Evolutionary conservation across 2,113 vertebrate genomes (phyloP).

Genomic region (Cyrtonyx montezumae): DNA sequence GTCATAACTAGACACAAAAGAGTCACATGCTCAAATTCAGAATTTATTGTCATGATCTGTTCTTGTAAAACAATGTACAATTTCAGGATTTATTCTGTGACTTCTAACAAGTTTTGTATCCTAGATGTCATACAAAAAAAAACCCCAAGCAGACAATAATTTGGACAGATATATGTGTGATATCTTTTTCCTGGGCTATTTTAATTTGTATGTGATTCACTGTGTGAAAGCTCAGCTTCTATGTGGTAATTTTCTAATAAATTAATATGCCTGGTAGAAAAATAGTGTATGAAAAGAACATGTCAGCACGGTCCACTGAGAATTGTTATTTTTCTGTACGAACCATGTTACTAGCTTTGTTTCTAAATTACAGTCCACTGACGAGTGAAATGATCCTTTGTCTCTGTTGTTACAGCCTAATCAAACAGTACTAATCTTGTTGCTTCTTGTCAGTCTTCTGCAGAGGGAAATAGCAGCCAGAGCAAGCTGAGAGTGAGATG

Average conservation of each 20-base stretch:
- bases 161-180: background rate
- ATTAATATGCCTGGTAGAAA: background rate
- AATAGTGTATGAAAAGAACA: background rate
- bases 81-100: background rate
- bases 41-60: background rate
- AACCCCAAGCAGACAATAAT: background rate
- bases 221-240: background rate
- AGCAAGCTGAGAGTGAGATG: background rate
- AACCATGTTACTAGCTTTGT: background rate
- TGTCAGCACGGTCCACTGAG: background rate
- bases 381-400: background rate
- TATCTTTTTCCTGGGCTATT: background rate
- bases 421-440: background rate
- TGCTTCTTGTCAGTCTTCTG: background rate
- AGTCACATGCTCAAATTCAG: background rate
- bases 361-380: background rate
- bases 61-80: background rate
- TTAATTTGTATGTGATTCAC: background rate
- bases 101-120: background rate
- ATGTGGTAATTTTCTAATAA: background rate
- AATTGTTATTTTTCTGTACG: rapidly evolving
- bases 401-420: background rate
- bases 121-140: background rate
- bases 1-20: background rate
- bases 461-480: background rate